Percentiles rank a stretch among this genome's conserved stretches.
These are phyloP conservation scores for Xylota segnis DNA, from an alignment of 2,888 invertebrate species.

Conservation along the genomic window DNA sequence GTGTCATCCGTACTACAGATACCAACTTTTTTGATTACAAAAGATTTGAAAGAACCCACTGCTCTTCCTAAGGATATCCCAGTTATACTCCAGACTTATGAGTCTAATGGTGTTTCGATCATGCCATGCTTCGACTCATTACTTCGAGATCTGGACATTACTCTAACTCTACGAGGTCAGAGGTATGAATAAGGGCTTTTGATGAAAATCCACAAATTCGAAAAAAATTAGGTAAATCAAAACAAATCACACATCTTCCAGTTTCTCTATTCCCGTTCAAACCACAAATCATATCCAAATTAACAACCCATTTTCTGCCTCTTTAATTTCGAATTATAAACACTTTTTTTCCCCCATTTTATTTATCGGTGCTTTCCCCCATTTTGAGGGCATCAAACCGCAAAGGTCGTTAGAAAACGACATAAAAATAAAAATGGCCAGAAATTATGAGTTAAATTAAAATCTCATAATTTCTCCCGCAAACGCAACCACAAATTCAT, in stretches of 20 bases:
- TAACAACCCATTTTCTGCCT: slow-evolving; percentile 17
- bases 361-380: not conserved
- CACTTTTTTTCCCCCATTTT: slow-evolving; percentile 4
- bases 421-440: slow-evolving; percentile 21
- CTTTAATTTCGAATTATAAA: slow-evolving; percentile 31
- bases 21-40: too few species aligned
- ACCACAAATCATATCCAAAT: slow-evolving; percentile 19
- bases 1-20: too few species aligned
- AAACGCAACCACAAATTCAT: slow-evolving; percentile 6
- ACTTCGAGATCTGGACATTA: too few species aligned
- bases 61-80: too few species aligned
- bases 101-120: too few species aligned
- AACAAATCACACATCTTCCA: not conserved
- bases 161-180: too few species aligned
- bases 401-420: slow-evolving; percentile 22
- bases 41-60: too few species aligned
- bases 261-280: not conserved
- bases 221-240: not conserved
- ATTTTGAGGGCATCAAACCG: not conserved
- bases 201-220: not conserved
- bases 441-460: slow-evolving; percentile 43
- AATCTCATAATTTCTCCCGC: slow-evolving; percentile 24
- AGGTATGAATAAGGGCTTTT: too few species aligned
- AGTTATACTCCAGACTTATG: too few species aligned
- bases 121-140: too few species aligned